phyloP scores from a whole-genome alignment of 2,888 invertebrate genomes.

The Syritta pipiens region DNA sequence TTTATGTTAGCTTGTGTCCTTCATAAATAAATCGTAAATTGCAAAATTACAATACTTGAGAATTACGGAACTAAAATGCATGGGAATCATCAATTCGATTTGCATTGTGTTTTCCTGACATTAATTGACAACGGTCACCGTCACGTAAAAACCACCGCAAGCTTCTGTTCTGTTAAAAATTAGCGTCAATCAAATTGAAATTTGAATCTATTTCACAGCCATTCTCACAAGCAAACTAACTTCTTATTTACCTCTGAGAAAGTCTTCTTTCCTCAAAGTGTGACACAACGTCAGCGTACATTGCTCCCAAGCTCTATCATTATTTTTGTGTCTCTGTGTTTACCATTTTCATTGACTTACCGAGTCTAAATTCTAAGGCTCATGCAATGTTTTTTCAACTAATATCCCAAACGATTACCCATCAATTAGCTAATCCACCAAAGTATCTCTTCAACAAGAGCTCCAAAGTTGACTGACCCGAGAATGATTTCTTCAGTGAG shows the following conservation, averaged over 20 bases:
- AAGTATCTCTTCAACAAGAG: neutral
- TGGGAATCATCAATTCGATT: no score
- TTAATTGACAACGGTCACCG: no score
- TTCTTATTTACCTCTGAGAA: no score
- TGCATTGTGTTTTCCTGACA: no score
- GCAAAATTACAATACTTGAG: no score
- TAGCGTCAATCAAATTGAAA: conserved; percentile 22
- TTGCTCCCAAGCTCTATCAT: conserved; percentile 24
- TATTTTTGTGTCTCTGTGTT: conserved; percentile 21
- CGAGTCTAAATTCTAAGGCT: neutral
- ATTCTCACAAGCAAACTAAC: conserved; percentile 1
- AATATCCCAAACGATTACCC: conserved; percentile 23
- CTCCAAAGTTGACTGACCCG: conserved; percentile 26
- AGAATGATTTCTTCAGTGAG: neutral
- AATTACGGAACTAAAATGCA: no score
- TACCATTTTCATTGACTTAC: conserved; percentile 23
- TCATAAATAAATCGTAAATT: no score
- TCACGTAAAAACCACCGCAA: no score
- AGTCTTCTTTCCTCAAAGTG: no score
- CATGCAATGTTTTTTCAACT: conserved; percentile 18
- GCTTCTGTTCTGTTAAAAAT: conserved; percentile 28
- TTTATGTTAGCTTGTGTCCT: no score
- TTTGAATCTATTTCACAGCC: conserved; percentile 9
- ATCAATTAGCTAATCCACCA: conserved; percentile 34
- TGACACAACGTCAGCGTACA: no score